phyloP scores from a whole-genome alignment of 30 jellyfish, hydroid and myxozoan species.

The Euphysa ruthae region DNA sequence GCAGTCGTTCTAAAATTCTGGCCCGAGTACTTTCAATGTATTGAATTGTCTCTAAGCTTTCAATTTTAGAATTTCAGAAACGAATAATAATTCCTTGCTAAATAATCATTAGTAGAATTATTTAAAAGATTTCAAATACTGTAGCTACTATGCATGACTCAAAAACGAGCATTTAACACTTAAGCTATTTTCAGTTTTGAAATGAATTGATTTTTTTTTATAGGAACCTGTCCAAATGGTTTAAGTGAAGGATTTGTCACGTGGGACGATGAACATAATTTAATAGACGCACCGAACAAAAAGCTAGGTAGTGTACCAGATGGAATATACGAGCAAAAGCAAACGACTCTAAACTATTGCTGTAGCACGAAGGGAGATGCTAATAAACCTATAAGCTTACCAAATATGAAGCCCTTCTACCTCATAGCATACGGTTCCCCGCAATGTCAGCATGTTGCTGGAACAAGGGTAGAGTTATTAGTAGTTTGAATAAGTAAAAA shows the following conservation, averaged over 20 bases:
- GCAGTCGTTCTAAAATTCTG: too few species aligned
- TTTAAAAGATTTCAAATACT: too few species aligned
- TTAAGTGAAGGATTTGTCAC: slow-evolving; percentile 80
- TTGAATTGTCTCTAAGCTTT: too few species aligned
- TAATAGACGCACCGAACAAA: slow-evolving; percentile 62
- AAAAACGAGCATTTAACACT: too few species aligned
- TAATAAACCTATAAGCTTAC: slow-evolving; percentile 64
- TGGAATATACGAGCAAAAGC: slow-evolving; percentile 57
- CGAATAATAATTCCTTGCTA: too few species aligned
- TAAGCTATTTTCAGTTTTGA: background rate
- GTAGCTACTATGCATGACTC: too few species aligned
- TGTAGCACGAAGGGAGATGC: slow-evolving; percentile 83
- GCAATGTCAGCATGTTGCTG: slow-evolving; percentile 89
- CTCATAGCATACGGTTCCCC: slow-evolving; percentile 82
- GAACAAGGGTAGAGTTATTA: slow-evolving; percentile 84
- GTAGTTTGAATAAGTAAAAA: background rate
- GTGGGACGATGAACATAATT: slow-evolving; percentile 96
- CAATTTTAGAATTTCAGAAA: too few species aligned
- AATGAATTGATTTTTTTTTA: background rate
- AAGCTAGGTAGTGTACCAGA: slow-evolving; percentile 83
- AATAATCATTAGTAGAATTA: too few species aligned
- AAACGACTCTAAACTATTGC: slow-evolving; percentile 63
- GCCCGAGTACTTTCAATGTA: too few species aligned
- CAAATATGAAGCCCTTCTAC: slow-evolving; percentile 80
- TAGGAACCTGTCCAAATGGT: slow-evolving; percentile 89